Base-by-base conservation (phyloP, 1,140 invertebrate genomes). In the Pogonomyrmex californicus region DNA sequence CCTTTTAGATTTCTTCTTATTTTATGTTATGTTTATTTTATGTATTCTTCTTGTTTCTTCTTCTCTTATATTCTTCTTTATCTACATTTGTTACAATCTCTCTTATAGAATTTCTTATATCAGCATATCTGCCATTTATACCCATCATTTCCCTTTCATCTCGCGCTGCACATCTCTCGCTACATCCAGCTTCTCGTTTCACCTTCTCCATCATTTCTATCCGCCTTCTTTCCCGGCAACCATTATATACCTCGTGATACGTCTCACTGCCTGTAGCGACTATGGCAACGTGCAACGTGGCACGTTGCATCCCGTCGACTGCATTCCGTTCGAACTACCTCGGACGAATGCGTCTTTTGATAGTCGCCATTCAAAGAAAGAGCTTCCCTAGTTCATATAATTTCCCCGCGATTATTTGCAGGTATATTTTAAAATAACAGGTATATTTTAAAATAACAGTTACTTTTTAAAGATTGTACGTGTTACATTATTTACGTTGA, bases 71-170 rank as follows among this genome's bases (percentile, higher is more conserved):
- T 36, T 33, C 6, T 7, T 58, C 66, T 82, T 71, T 3, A 56
- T 70, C 14, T 30, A n/a, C 9, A n/a, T 9, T n/a, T 41, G 38
- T 82, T 60, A 73, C 38, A 10, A 82, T 73, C 30, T 68, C 30
- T 71, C 38, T 41, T 14, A 7, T 60, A 36, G 71, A 75, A 75
- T 58, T 60, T 47, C 51, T 71, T 47, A 30, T 47, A 82, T 82
- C 79, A 73, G 66, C 66, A 14, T 82, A 73, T 82, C 41, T 82
- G 41, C 66, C 51, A 58, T 73, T 73, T 82, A 82, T 73, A 73
- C 41, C 68, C 66, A n/a, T 82, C 79, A 82, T 82, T 82, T 82
- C 54, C 79, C 79, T 83, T 83, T 83, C 79, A 83, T 83, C 79
- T 83, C 68, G 36, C 68, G 68, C 17, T 82, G 54, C 79, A 82